Base-by-base conservation (phyloP, 2,797 vertebrate genomes). In the Amblyopsis hoosieri region DNA sequence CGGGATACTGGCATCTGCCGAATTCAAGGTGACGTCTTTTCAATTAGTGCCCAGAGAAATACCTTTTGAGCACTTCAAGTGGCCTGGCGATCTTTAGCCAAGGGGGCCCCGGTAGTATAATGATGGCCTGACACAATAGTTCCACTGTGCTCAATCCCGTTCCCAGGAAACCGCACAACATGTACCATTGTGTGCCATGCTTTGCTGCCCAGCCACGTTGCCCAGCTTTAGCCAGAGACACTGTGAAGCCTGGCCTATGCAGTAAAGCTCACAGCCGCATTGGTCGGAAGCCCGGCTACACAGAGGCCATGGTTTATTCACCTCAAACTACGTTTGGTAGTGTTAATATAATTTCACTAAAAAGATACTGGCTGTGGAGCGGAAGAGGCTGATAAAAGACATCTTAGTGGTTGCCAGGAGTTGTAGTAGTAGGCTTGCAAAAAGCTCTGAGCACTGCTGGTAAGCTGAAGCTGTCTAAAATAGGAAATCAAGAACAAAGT, bases 161-260 rank as follows among this genome's bases (percentile, higher is more conserved):
- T 94, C 93, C 93, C 93, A 94, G 93, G 93, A 93, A 92, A 92
- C 92, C 79, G 53, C 92, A 93, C 91, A 93, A 93, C 91, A 91
- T 85, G 88, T 80, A 81, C 85, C 89, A 92, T 94, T 94, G 93
- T 93, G 86, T 80, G 70, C 81, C 79, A 78, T 83, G 88, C 88
- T 94, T 92, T 93, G 91, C 93, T 93, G 92, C 85, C 92, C 85
- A 69, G 74, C 92, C 92, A 92, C 92, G 92, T 93, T 91, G 89
- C 84, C 82, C 23, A 75, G 90, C 89, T 89, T 89, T 87, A 82
- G 79, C 87, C 82, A 74, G 81, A 86, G 82, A 87, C 78, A 88
- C 81, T 76, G 61, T 88, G 84, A 84, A 75, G 72, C 69, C 83
- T 72, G 80, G 80, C 87, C 69, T 57, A 79, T 84, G 69, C 74